These are phyloP conservation scores for Pedionomus torquatus DNA, from an alignment of 2,113 vertebrate genomes.

Conservation along the genomic window DNA sequence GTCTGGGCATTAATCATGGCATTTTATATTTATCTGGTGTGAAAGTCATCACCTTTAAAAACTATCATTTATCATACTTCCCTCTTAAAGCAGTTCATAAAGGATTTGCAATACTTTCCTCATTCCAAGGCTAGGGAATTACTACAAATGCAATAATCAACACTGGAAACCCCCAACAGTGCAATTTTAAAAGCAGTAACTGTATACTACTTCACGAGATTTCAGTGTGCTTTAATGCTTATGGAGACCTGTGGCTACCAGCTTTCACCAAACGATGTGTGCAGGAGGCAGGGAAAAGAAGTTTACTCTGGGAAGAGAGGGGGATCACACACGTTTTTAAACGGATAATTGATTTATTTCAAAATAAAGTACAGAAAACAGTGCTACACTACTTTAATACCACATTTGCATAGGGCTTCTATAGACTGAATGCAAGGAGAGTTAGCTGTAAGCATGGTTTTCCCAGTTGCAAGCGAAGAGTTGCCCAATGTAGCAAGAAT, in stretches of 20 bases:
- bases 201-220: neutral
- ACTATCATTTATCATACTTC: neutral
- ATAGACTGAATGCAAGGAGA: neutral
- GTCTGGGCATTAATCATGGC: neutral
- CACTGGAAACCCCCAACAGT: neutral
- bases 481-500: neutral
- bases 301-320: neutral
- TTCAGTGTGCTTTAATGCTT: neutral
- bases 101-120: neutral
- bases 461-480: neutral
- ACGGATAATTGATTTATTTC: neutral
- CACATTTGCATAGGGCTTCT: neutral
- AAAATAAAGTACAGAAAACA: neutral
- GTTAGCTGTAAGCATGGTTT: neutral
- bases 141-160: neutral
- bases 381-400: neutral
- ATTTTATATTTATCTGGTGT: neutral
- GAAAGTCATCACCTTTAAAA: neutral
- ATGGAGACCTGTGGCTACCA: neutral
- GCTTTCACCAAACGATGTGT: fast-evolving
- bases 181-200: neutral
- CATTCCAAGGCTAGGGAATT: neutral
- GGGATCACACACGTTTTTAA: neutral
- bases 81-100: neutral
- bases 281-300: neutral